Percentiles rank a stretch among this genome's conserved stretches.
phyloP scores from a whole-genome alignment of 2,888 invertebrate genomes.

The Eilema depressum region DNA sequence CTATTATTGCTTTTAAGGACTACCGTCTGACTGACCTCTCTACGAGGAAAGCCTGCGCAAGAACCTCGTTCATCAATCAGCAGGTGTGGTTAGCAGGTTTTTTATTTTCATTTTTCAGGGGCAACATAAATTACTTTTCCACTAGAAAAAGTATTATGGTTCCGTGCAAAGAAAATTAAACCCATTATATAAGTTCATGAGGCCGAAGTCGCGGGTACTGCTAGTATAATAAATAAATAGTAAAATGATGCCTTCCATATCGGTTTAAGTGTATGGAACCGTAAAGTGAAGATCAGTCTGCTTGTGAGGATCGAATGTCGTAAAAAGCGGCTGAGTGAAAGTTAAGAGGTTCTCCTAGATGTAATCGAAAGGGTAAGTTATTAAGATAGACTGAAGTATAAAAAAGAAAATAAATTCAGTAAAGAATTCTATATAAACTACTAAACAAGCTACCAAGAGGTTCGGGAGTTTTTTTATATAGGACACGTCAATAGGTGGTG shows the following conservation, averaged over 20 bases:
- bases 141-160: neutral
- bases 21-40: too few species aligned
- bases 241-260: neutral
- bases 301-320: conserved; percentile 7
- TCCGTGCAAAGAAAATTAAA: neutral
- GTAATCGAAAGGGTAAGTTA: neutral
- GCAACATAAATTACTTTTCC: neutral
- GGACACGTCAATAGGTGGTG: too few species aligned
- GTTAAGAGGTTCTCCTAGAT: neutral
- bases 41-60: too few species aligned
- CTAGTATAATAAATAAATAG: neutral
- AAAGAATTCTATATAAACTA: too few species aligned
- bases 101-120: too few species aligned
- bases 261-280: neutral
- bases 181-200: neutral
- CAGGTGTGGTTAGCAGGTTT: too few species aligned
- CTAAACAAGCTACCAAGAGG: too few species aligned
- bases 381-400: neutral
- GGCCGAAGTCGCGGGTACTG: neutral
- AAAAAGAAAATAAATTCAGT: too few species aligned
- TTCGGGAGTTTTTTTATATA: too few species aligned
- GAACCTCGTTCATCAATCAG: too few species aligned
- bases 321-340: conserved; percentile 10
- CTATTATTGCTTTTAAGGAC: too few species aligned
- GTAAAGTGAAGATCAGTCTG: conserved; percentile 6